phyloP scores from a whole-genome alignment of 2,888 invertebrate species.

The Ophonus ardosiacus region DNA sequence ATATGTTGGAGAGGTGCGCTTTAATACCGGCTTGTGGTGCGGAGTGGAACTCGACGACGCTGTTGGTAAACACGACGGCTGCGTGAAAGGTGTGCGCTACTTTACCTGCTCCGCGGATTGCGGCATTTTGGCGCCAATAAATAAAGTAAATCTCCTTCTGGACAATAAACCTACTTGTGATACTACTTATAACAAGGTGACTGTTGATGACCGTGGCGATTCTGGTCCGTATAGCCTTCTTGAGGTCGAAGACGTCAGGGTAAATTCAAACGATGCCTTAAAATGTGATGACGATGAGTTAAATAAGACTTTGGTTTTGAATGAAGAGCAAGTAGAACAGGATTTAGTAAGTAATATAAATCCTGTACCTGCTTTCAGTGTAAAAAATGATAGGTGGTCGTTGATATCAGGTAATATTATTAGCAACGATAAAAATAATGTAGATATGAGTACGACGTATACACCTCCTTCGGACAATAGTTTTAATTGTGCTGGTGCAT shows the following conservation, averaged over 20 bases:
- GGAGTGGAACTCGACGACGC: constrained; percentile 80
- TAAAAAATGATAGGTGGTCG: neutral
- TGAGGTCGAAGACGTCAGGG: constrained; percentile 72
- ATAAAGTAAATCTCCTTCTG: constrained; percentile 75
- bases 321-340: constrained; percentile 31
- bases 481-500: constrained; percentile 9
- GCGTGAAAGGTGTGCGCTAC: constrained; percentile 80
- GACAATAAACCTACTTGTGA: constrained; percentile 57
- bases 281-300: constrained; percentile 66
- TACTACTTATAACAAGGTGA: constrained; percentile 71
- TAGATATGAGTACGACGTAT: constrained; percentile 12
- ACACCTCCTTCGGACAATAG: constrained; percentile 39
- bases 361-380: constrained; percentile 43
- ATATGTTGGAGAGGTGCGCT: constrained; percentile 78
- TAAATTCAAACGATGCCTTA: constrained; percentile 70
- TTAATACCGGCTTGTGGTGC: constrained; percentile 80
- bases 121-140: constrained; percentile 81
- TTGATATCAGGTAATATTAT: constrained; percentile 29
- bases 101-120: constrained; percentile 79
- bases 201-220: constrained; percentile 75
- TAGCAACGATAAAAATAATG: constrained; percentile 2
- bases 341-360: constrained; percentile 44
- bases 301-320: constrained; percentile 73
- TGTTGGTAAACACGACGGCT: constrained; percentile 82
- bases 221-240: constrained; percentile 82